Evolutionary conservation across 2,113 vertebrate genomes (phyloP), one percentile per base, ranked within the genome.

Genomic region (Meriones unguiculatus): DNA sequence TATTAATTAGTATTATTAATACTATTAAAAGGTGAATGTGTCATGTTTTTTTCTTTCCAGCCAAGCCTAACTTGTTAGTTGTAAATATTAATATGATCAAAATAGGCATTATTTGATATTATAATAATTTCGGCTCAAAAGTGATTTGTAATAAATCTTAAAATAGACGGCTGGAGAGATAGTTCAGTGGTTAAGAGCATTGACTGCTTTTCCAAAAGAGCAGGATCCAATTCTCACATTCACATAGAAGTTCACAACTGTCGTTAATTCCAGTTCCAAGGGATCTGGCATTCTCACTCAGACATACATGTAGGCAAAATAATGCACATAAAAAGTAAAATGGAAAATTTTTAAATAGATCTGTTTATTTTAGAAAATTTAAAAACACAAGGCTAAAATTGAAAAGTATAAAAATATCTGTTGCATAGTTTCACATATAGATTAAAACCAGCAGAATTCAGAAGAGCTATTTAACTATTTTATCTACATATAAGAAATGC

Each of bases 381-480:
- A 75, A 89, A 93, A 64, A 64, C 25, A 35, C 24, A 57, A 18
- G 18, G 22, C 69, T 25, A 77, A 65, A 57, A 38, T 24, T 69
- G 30, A 24, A 54, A 87, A 87, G 30, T 50, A 57, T 57, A 59
- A 70, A 72, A 92, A 28, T 65, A 25, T 2, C 25, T 59, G 25
- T 65, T 32, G 6, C 30, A 30, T 32, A 86, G 38, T 86, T 67
- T 30, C 18, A 15, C 17, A 32, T 17, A 38, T 64, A 86, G 7
- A 69, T 89, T 73, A 14, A 92, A 82, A 94, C 20, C 69, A 52
- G 9, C 24, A 87, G 10, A 89, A 85, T 38, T 92, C 17, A 70
- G 25, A 95, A 94, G 62, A 89, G n/a, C 64, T 59, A 10, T 89
- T 80, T 77, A 46, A 22, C 38, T 59, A 54, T 75, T 95, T 73